A percentile compares a stretch with the other conserved stretches of the same genome.
Conservation (phyloP, 2,113 vertebrate genomes). For the Sisor rabdophorus region DNA sequence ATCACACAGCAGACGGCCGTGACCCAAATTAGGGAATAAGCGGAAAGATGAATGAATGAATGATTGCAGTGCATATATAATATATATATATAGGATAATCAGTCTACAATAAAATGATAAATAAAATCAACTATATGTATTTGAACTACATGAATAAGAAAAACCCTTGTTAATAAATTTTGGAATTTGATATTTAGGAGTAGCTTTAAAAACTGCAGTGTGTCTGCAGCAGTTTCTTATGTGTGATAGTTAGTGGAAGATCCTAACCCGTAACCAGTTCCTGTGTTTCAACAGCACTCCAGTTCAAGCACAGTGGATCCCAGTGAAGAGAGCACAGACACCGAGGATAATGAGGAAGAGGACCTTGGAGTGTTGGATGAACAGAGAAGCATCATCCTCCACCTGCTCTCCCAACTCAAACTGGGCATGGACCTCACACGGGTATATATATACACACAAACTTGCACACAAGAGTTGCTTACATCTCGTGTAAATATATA, state of each 20-base stretch:
- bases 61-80: no score
- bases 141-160: background rate
- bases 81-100: background rate
- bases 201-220: background rate
- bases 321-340: conserved; percentile 82
- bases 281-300: conserved; percentile 40
- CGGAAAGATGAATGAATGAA: no score
- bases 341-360: conserved; percentile 82
- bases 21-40: no score
- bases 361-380: conserved; percentile 83
- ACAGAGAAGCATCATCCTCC: conserved; percentile 82
- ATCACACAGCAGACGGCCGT: no score
- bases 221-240: background rate
- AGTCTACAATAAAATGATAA: background rate
- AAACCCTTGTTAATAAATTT: background rate
- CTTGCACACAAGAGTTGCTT: no score
- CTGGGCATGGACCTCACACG: conserved; percentile 91
- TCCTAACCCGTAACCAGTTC: background rate
- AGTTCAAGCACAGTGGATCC: conserved; percentile 68
- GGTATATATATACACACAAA: conserved; percentile 56
- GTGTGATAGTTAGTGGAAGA: background rate
- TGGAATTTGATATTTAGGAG: background rate
- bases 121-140: background rate
- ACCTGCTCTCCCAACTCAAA: conserved; percentile 89
- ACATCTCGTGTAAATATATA: no score